These are phyloP conservation scores for Criorhina ranunculi DNA, from an alignment of 2,888 invertebrate genomes.

Conservation along the genomic window DNA sequence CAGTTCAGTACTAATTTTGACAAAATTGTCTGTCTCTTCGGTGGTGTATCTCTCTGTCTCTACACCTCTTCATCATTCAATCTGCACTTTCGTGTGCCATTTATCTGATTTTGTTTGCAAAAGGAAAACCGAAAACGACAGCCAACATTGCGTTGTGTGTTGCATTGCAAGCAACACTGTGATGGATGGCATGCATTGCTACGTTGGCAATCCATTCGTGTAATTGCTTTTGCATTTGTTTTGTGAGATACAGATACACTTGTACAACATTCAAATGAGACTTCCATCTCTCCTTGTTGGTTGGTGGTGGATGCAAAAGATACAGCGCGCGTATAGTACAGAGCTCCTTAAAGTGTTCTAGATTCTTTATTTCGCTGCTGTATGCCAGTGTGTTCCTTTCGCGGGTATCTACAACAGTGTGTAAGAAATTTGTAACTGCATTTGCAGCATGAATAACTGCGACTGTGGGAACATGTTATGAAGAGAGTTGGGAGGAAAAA, in stretches of 20 bases:
- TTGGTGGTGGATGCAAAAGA: conserved; percentile 7
- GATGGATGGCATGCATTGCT: conserved; percentile 67
- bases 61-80: conserved; percentile 42
- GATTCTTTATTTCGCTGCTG: conserved; percentile 30
- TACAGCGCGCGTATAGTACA: not conserved
- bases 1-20: conserved; percentile 64
- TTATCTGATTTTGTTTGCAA: conserved; percentile 36
- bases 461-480: conserved; percentile 72
- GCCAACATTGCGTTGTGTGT: conserved; percentile 9
- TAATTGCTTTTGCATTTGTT: conserved; percentile 63
- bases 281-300: conserved; percentile 66
- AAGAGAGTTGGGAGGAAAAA: conserved; percentile 34
- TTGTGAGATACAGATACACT: conserved; percentile 27
- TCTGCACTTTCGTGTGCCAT: conserved; percentile 44
- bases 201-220: conserved; percentile 57
- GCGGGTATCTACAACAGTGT: conserved; percentile 31
- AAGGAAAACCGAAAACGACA: not conserved
- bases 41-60: conserved; percentile 11
- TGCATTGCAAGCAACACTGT: conserved; percentile 48
- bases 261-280: conserved; percentile 44
- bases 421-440: conserved; percentile 73
- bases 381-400: not conserved
- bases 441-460: conserved; percentile 75
- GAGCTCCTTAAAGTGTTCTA: conserved; percentile 61
- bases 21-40: conserved; percentile 38